phyloP scores from a whole-genome alignment of 1,140 invertebrate genomes.

The Hypothenemus hampei region DNA sequence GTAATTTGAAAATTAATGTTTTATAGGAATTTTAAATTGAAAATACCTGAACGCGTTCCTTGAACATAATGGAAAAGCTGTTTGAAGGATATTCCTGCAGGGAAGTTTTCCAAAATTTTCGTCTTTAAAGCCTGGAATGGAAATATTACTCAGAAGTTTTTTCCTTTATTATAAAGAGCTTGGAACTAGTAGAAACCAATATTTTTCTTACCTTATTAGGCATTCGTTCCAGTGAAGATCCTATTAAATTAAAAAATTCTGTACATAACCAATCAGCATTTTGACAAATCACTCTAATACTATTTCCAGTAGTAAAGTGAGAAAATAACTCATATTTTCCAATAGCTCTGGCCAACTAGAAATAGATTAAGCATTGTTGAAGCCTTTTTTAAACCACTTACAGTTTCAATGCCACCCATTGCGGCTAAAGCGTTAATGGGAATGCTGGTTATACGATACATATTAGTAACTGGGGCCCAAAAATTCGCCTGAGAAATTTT shows the following conservation, averaged over 20 bases:
- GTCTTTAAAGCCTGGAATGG: conserved; percentile 7
- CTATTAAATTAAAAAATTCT: conserved; percentile 3
- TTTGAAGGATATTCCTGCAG: conserved; percentile 14
- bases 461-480: conserved; percentile 32
- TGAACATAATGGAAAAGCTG: conserved; percentile 10
- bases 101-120: conserved; percentile 7
- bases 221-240: conserved; percentile 3
- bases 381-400: not conserved
- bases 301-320: not conserved
- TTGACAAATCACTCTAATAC: not conserved
- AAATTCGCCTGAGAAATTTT: conserved; percentile 44
- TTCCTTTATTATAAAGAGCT: not conserved
- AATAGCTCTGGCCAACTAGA: not conserved
- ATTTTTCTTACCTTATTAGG: conserved; percentile 3
- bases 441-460: conserved; percentile 3
- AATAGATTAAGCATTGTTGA: not conserved
- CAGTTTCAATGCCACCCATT: not conserved
- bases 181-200: not conserved
- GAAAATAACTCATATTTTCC: conserved; percentile 3
- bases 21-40: not conserved
- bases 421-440: not conserved
- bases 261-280: not conserved
- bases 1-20: not conserved
- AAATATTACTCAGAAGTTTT: not conserved
- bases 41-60: conserved; percentile 10